phyloP scores from a whole-genome alignment of 2,888 invertebrate species.

The Drosophila recens region DNA sequence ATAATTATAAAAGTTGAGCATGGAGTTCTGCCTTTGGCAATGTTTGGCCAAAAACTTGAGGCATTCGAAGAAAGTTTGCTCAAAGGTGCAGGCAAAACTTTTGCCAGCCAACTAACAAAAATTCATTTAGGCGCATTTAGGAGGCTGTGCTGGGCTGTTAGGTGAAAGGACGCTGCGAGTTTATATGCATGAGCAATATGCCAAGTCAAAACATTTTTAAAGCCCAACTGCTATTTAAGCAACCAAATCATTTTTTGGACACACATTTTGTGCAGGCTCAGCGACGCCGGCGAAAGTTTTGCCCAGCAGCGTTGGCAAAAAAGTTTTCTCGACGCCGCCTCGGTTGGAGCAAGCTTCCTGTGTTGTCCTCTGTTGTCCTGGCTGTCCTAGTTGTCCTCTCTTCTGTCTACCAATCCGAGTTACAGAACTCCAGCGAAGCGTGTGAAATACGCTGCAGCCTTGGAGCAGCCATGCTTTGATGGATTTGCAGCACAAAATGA shows the following conservation, averaged over 20 bases:
- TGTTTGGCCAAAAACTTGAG: constrained; percentile 67
- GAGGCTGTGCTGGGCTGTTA: constrained; percentile 34
- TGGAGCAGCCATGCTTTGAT: constrained; percentile 63
- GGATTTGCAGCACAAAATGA: constrained; percentile 58
- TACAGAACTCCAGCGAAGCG: constrained; percentile 80
- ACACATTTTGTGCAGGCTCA: constrained; percentile 75
- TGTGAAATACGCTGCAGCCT: constrained; percentile 76
- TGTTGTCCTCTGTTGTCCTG: constrained; percentile 38
- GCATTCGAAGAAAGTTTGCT: constrained; percentile 57
- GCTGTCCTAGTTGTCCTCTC: constrained; percentile 16
- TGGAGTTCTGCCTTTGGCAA: constrained; percentile 55
- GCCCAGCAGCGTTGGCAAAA: constrained; percentile 69
- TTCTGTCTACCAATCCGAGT: constrained; percentile 73
- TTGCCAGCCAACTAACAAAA: constrained; percentile 71
- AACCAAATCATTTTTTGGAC: constrained; percentile 69
- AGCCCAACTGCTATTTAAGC: constrained; percentile 59
- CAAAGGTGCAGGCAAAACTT: constrained; percentile 74
- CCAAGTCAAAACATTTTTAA: constrained; percentile 59
- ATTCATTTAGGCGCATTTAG: constrained; percentile 80
- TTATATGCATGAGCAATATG: constrained; percentile 33
- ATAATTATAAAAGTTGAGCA: constrained; percentile 82
- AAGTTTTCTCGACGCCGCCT: constrained; percentile 50
- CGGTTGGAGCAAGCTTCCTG: constrained; percentile 47
- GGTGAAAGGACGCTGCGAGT: constrained; percentile 23
- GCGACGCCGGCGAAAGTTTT: constrained; percentile 67